Percentiles rank a stretch among this genome's conserved stretches.
phyloP scores from a whole-genome alignment of 2,113 vertebrate genomes.

The Phodopus roborovskii region DNA sequence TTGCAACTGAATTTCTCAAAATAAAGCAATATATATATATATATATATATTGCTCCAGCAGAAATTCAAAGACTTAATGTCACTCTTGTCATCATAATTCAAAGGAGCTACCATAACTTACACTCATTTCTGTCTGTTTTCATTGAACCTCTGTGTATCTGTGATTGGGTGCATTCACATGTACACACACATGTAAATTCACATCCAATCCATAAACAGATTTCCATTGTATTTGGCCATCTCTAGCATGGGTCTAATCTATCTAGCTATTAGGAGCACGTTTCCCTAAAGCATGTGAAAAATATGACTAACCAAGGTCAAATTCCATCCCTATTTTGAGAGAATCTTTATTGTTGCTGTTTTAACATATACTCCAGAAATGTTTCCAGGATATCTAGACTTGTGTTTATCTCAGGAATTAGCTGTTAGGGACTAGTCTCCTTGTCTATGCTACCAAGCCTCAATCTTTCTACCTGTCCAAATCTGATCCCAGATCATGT shows the following conservation, averaged over 20 bases:
- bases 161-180: background rate
- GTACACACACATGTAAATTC: background rate
- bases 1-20: slow-evolving; percentile 58
- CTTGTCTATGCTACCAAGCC: background rate
- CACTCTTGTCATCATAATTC: background rate
- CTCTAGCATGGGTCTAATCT: background rate
- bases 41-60: background rate
- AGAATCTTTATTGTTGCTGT: background rate
- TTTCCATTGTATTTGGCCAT: background rate
- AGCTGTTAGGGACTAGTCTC: background rate
- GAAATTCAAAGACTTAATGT: slow-evolving; percentile 42
- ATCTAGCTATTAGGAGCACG: background rate
- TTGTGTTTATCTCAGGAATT: background rate
- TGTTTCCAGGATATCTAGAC: background rate
- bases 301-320: background rate
- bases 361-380: background rate
- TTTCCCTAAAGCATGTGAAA: background rate
- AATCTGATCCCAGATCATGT: background rate
- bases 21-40: background rate
- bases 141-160: background rate
- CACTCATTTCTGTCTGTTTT: background rate
- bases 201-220: background rate
- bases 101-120: background rate
- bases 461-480: background rate
- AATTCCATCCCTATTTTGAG: slow-evolving; percentile 9